Evolutionary conservation across 2,797 vertebrate genomes (phyloP).

Genomic region (Sebastes oblongus): DNA sequence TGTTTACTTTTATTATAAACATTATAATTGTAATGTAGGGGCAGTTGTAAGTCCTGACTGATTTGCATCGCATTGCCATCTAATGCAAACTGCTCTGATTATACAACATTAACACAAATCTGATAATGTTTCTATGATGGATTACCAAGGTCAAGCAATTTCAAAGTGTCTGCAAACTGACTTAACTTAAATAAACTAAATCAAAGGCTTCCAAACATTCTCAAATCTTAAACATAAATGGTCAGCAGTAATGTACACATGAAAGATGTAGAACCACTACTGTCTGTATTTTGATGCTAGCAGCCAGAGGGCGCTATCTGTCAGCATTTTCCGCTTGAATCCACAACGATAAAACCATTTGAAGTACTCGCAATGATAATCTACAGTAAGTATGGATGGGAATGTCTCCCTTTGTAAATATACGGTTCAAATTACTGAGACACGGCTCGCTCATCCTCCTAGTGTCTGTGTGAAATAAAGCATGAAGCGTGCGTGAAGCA

Average conservation of each 20-base stretch:
- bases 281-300: neutral
- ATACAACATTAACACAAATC: neutral
- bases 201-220: neutral
- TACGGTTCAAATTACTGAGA: neutral
- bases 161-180: neutral
- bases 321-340: neutral
- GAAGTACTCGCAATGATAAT: neutral
- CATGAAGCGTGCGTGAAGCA: too few relatives aligned
- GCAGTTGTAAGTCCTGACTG: neutral
- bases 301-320: conserved; percentile 55
- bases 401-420: neutral
- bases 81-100: neutral
- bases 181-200: neutral
- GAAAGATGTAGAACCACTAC: neutral
- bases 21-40: neutral
- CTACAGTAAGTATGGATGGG: neutral
- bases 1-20: neutral
- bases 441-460: neutral
- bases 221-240: neutral
- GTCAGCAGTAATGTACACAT: neutral
- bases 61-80: neutral
- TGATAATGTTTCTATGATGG: neutral
- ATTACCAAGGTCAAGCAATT: neutral
- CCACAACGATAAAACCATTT: neutral
- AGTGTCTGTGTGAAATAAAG: neutral